phyloP scores from a whole-genome alignment of 2,888 invertebrate genomes.

The Heliothis peltigera region DNA sequence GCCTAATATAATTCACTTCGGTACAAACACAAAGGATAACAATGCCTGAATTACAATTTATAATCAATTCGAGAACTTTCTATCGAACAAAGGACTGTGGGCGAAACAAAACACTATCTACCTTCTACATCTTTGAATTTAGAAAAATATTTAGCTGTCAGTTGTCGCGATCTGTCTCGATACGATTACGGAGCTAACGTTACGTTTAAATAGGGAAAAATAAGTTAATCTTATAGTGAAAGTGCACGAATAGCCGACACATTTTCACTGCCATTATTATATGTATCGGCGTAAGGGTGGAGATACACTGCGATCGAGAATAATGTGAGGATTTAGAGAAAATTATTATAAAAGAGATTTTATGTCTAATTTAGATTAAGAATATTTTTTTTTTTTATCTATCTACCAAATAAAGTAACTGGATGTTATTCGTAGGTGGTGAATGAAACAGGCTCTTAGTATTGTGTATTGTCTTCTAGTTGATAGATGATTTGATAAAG shows the following conservation, averaged over 20 bases:
- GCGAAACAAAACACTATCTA: conserved; percentile 50
- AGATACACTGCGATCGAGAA: conserved; percentile 37
- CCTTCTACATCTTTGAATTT: conserved; percentile 33
- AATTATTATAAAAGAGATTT: neutral
- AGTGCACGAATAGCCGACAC: conserved; percentile 67
- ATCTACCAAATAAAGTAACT: too few relatives aligned
- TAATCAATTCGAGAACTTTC: conserved; percentile 55
- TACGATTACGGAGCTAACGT: conserved; percentile 30
- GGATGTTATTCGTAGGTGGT: too few relatives aligned
- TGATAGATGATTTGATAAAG: too few relatives aligned
- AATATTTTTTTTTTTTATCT: too few relatives aligned
- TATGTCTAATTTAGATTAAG: too few relatives aligned
- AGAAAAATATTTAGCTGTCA: conserved; percentile 43
- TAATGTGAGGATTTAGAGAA: neutral
- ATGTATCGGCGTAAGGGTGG: conserved; percentile 55
- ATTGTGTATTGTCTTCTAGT: too few relatives aligned
- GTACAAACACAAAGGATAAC: conserved; percentile 49
- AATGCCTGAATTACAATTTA: conserved; percentile 49
- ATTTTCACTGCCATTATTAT: conserved; percentile 69
- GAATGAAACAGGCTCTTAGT: too few relatives aligned
- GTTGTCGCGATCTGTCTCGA: conserved; percentile 32
- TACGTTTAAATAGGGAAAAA: conserved; percentile 57
- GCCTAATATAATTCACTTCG: conserved; percentile 35
- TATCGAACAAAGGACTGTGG: conserved; percentile 57
- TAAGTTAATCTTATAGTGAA: conserved; percentile 70